Evolutionary conservation across 2,113 vertebrate species (phyloP).

Genomic region (Callospermophilus lateralis): DNA sequence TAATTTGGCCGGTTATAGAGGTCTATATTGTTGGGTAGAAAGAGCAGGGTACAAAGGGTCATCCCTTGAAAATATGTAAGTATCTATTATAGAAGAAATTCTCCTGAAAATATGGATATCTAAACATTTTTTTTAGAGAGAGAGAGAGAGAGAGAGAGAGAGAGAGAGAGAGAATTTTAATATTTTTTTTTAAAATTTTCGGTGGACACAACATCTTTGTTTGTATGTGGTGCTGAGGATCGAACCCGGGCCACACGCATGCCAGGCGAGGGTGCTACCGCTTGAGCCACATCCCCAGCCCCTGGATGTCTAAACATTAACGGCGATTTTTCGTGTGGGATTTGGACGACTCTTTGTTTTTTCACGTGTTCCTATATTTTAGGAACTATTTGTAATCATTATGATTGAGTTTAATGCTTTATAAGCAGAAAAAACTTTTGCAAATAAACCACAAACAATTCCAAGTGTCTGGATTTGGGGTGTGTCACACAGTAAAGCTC

Average conservation of each 20-base stretch:
- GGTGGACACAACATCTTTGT: no score
- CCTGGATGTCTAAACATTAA: background rate
- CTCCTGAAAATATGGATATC: background rate
- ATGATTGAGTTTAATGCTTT: background rate
- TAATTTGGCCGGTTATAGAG: no score
- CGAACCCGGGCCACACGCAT: no score
- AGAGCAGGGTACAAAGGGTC: background rate
- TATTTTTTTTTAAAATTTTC: no score
- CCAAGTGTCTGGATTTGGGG: background rate
- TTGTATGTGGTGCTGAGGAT: no score
- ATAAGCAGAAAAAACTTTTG: background rate
- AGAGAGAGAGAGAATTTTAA: no score
- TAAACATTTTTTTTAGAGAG: background rate
- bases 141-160: no score
- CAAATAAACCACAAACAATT: background rate
- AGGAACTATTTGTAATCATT: constrained; percentile 1
- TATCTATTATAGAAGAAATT: background rate
- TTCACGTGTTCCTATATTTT: background rate
- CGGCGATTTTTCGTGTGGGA: background rate
- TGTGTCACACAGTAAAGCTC: background rate
- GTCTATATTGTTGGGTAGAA: background rate
- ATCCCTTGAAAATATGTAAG: background rate
- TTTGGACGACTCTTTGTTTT: background rate
- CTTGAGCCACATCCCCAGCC: no score
- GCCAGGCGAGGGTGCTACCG: no score